Percentiles rank a stretch among this genome's conserved stretches.
Evolutionary conservation across 1,140 invertebrate species (phyloP).

Genomic region (Drepana arcuata): DNA sequence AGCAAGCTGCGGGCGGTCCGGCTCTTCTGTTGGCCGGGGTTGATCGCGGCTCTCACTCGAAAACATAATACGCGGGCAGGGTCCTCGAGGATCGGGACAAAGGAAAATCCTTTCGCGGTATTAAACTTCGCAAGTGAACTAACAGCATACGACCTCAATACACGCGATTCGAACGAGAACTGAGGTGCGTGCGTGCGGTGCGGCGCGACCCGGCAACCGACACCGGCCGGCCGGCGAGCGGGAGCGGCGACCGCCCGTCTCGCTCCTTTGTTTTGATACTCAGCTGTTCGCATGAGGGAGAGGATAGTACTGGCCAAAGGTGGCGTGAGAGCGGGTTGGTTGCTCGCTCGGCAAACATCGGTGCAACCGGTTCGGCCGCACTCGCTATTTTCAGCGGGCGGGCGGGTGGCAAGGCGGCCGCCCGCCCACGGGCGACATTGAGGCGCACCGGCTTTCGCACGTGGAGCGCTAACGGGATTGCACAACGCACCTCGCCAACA

Average conservation of each 20-base stretch:
- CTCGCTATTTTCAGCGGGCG: conserved; percentile 50
- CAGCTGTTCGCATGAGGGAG: conserved; percentile 63
- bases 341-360: conserved; percentile 17
- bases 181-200: conserved; percentile 23
- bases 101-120: conserved; percentile 62
- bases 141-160: conserved; percentile 52
- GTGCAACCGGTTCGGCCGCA: conserved; percentile 31
- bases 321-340: conserved; percentile 32
- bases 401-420: conserved; percentile 18
- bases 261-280: conserved; percentile 72
- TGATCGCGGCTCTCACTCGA: conserved; percentile 56
- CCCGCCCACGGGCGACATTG: conserved; percentile 59
- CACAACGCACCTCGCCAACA: conserved; percentile 49
- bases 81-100: conserved; percentile 65
- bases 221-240: conserved; percentile 66
- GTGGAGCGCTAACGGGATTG: conserved; percentile 63
- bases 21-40: conserved; percentile 57
- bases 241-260: conserved; percentile 62
- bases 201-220: conserved; percentile 29
- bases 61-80: conserved; percentile 69
- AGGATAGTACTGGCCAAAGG: conserved; percentile 7
- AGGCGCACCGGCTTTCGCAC: conserved; percentile 57
- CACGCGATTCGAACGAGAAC: conserved; percentile 8
- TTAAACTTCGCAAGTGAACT: conserved; percentile 55
- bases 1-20: conserved; percentile 43